These are phyloP conservation scores for Eurytoma californica DNA, from an alignment of 2,888 invertebrate genomes.

Conservation along the genomic window DNA sequence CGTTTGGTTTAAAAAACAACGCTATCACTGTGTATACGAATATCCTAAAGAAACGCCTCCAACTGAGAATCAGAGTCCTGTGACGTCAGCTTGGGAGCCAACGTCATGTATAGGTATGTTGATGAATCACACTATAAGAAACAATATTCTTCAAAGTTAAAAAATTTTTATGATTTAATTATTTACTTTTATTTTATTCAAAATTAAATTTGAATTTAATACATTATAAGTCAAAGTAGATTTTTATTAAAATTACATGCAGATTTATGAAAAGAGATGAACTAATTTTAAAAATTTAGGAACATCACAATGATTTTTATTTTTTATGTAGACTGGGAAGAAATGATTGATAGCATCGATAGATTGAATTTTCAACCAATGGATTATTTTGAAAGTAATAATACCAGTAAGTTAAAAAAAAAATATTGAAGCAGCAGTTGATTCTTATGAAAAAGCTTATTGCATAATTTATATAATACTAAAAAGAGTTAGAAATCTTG, in stretches of 20 bases:
- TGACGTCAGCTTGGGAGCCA: conserved; percentile 66
- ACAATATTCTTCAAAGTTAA: not conserved
- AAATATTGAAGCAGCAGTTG: conserved; percentile 24
- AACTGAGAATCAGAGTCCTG: conserved; percentile 65
- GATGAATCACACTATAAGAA: not conserved
- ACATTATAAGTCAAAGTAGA: not conserved
- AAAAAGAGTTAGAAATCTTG: not conserved
- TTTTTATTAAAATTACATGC: too few species aligned
- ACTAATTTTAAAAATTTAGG: conserved; percentile 1
- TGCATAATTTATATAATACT: not conserved
- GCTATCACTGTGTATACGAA: conserved; percentile 89
- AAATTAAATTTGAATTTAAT: not conserved
- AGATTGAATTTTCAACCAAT: conserved; percentile 69
- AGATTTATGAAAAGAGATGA: too few species aligned
- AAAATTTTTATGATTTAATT: not conserved
- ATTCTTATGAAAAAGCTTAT: conserved; percentile 33
- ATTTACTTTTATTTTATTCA: not conserved
- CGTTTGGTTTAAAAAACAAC: conserved; percentile 89
- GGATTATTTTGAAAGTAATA: conserved; percentile 70
- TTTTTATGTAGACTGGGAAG: conserved; percentile 69
- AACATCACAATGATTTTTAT: conserved; percentile 35
- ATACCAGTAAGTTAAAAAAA: conserved; percentile 64
- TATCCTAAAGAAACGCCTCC: conserved; percentile 83
- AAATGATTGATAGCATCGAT: conserved; percentile 71
- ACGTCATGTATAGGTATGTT: conserved; percentile 72